phyloP scores from a whole-genome alignment of 2,888 invertebrate species.

The Drosophila prolongata region DNA sequence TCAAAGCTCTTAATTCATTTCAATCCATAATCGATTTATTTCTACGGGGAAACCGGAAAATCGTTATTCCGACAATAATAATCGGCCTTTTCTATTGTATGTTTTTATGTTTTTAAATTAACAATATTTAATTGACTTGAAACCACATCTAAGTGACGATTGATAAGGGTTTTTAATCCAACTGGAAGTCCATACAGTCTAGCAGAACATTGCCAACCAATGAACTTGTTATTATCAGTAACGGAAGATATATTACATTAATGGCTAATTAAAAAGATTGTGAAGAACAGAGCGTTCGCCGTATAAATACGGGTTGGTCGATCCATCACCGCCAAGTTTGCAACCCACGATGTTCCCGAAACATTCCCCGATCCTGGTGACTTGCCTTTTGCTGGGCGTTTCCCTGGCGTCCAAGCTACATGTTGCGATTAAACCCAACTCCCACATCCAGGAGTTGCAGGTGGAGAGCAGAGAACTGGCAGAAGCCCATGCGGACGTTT shows the following conservation, averaged over 20 bases:
- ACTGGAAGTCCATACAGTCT: not conserved
- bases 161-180: not conserved
- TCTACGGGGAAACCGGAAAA: too few species aligned
- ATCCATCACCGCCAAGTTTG: not conserved
- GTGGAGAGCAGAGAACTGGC: constrained; percentile 43
- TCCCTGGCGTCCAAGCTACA: constrained; percentile 14
- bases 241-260: not conserved
- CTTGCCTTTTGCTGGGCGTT: constrained; percentile 23
- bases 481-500: constrained; percentile 24
- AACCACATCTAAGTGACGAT: not conserved
- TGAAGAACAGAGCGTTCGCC: not conserved
- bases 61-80: too few species aligned
- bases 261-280: constrained; percentile 28
- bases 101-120: not conserved
- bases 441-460: constrained; percentile 37
- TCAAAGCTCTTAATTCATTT: not conserved
- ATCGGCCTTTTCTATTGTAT: too few species aligned
- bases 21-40: too few species aligned
- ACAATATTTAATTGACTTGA: not conserved
- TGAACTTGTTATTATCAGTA: not conserved
- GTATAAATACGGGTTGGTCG: constrained; percentile 24
- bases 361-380: constrained; percentile 32
- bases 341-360: constrained; percentile 45
- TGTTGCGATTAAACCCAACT: constrained; percentile 10
- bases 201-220: not conserved